Base-by-base conservation (phyloP, 2,113 vertebrate genomes). In the Gymnobelideus leadbeateri region DNA sequence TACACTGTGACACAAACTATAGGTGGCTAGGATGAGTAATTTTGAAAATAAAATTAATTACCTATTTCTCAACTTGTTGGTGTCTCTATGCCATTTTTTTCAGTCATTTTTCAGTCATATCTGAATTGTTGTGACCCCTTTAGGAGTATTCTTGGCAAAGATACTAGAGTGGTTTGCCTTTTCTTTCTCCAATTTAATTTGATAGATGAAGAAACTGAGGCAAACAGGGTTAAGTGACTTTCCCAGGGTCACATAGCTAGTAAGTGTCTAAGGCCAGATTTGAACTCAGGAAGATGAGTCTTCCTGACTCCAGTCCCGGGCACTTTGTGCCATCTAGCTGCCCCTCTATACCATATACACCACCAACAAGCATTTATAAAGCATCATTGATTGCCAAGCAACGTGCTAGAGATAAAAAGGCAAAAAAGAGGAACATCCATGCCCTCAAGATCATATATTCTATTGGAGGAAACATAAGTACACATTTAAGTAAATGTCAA, bases 11-110 rank as follows among this genome's bases (percentile, higher is more conserved):
- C 54, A 95, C 94, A 96, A 95, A 93, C 96, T 89, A 91, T 90
- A 68, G 96, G 97, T 95, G 97, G 93, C 95, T 97, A 95, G 49
- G 89, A 54, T 31, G 90, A 53, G 92, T 28, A 92, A 84, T 96
- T 97, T 95, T 96, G 94, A 94, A 97, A 97, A 97, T 54, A 97
- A 95, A 95, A 96, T 49, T 96, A 97, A 84, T 95, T 97, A 97
- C 96, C 94, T 97, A 68, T 46, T 93, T 92, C 95, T 91, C 93
- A 11, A 61, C 31, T 10, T 61, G 11, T 31, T 61, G 10, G 12
- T 61, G 28, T 61, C 57, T 61, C 57, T 31, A 55, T 21, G 12
- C 14, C 31, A 37, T 68, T 68, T 37, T 37, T 37, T 26, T 54
- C 53, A 53, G 28, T 23, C 21, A 53, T 53, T 53, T 53, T 53